phyloP scores from a whole-genome alignment of 2,113 vertebrate genomes.

The Kryptolebias marmoratus region DNA sequence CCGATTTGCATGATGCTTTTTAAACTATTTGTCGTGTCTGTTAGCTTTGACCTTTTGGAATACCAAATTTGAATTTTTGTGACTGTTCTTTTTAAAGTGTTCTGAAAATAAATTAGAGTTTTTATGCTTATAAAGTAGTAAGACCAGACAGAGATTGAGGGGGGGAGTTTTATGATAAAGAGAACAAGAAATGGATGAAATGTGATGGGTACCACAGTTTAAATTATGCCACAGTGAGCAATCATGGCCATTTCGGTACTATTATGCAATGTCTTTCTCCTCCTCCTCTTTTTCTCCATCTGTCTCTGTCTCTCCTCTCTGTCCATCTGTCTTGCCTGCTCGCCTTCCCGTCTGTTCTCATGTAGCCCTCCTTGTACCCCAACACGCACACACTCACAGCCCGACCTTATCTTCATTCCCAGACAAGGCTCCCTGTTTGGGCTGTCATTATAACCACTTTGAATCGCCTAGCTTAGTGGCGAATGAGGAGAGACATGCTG shows the following conservation, averaged over 20 bases:
- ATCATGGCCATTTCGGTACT: conserved; percentile 41
- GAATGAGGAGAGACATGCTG: conserved; percentile 66
- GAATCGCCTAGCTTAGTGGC: conserved; percentile 57
- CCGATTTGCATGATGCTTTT: conserved; percentile 14
- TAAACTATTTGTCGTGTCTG: conserved; percentile 13
- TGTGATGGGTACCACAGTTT: conserved; percentile 38
- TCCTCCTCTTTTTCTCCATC: conserved; percentile 28
- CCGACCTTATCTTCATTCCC: conserved; percentile 71
- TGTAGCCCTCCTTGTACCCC: conserved; percentile 46
- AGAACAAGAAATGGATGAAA: conserved; percentile 30
- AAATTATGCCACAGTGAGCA: conserved; percentile 54
- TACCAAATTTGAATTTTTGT: conserved; percentile 2
- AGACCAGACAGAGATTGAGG: conserved; percentile 12
- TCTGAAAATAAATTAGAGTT: conserved; percentile 26
- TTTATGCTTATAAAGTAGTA: conserved; percentile 16
- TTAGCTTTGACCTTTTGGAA: conserved; percentile 23
- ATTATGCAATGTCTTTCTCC: conserved; percentile 41
- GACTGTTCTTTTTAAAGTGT: conserved; percentile 13
- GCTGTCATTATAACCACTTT: conserved; percentile 74
- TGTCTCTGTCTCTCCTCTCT: conserved; percentile 37
- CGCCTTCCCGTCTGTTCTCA: conserved; percentile 37
- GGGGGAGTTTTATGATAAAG: conserved; percentile 32
- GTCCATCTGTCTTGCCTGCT: conserved; percentile 64
- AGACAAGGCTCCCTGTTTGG: conserved; percentile 74
- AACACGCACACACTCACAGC: conserved; percentile 17